Conservation (phyloP, 2,113 vertebrate species). For the Hemicordylus capensis region DNA sequence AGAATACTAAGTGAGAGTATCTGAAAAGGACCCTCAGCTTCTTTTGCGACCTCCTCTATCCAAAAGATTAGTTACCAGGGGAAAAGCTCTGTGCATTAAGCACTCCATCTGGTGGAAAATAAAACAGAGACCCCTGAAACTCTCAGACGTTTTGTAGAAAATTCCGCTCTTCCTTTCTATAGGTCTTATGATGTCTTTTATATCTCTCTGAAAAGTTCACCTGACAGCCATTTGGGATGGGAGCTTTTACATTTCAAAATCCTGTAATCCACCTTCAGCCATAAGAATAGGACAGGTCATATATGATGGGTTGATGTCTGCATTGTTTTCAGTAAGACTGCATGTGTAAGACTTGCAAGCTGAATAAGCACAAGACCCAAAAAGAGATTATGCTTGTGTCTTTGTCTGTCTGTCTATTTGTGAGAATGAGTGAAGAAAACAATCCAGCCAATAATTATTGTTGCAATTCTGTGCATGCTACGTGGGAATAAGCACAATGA, state of each 20-base stretch:
- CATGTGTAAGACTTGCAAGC: too few species aligned
- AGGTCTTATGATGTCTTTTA: not conserved
- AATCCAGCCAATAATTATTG: too few species aligned
- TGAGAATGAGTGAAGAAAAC: too few species aligned
- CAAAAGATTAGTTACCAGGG: not conserved
- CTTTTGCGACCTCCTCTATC: not conserved
- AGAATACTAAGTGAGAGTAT: not conserved
- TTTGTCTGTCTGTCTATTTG: too few species aligned
- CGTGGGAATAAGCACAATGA: too few species aligned
- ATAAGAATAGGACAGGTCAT: not conserved
- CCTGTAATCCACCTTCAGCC: not conserved
- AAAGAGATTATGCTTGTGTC: too few species aligned
- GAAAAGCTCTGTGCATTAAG: not conserved
- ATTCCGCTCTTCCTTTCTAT: not conserved
- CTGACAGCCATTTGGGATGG: not conserved
- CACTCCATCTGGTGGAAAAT: conserved; percentile 19
- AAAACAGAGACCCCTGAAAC: not conserved
- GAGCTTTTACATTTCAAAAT: not conserved
- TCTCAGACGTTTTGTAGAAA: not conserved
- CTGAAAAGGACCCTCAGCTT: not conserved
- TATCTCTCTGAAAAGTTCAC: not conserved
- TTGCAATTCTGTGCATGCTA: too few species aligned
- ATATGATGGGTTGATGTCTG: too few species aligned
- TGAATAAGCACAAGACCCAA: too few species aligned
- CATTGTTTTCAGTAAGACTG: too few species aligned